Evolutionary conservation across 2,888 invertebrate species (phyloP), one percentile per base, ranked within the genome.

Genomic region (Tetheella fluctuosa): DNA sequence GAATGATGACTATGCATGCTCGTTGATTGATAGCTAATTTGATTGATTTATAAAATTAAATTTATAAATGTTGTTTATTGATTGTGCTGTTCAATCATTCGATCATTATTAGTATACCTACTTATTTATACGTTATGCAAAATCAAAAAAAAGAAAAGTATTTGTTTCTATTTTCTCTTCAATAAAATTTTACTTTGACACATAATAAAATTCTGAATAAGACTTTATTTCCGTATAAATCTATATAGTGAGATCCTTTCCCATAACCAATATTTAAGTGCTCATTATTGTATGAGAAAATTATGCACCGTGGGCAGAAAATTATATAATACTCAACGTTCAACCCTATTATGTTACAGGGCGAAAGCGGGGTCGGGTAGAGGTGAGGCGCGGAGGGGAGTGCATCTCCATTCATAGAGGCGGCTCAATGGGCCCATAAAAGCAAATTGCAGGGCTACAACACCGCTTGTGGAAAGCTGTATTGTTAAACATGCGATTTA

Each of bases 391-490:
- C 17, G 73, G 68, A 62, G 69, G 69, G 74, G 76, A 34, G 71
- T 71, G 62, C 61, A 61, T 48, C 48, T 48, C 77, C 81, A 84
- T 87, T 87, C 83, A 87, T 79, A 60, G 60, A 64, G 23, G 30
- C 57, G 65, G 62, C 68, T 84, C 75, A 84, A 86, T 84, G 79
- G 80, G 69, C 69, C 76, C 72, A 80, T 81, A 77, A 79, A 83
- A 63, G 76, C 79, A 81, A 86, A 84, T 84, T 82, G 81, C 77
- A 82, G 71, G 79, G 76, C 70, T 79, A 75, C 73, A 74, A 67
- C 70, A 55, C 66, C 61, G 64, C 67, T 59, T 63, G 60, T 65
- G 60, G 65, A 54, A 70, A 69, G 62, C 54, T 30, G 58, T 59
- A 64, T 63, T 64, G 61, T 55, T 34, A 34, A 55, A 48, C 42